These are phyloP conservation scores for Rhagonycha lutea DNA, from an alignment of 2,888 invertebrate genomes.

Conservation along the genomic window DNA sequence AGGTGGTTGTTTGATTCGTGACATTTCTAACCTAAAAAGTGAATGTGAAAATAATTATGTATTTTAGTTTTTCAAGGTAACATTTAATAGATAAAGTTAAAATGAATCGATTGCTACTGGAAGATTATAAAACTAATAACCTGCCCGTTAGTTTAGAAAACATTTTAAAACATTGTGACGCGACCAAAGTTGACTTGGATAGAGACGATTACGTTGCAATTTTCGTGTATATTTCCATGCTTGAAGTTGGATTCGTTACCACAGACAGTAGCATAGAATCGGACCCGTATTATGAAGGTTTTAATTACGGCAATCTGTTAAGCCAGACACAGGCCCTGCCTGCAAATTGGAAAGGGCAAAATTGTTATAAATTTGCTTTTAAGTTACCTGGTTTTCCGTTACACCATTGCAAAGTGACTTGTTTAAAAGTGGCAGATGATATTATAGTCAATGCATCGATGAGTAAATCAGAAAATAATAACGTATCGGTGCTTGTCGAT, in stretches of 20 bases:
- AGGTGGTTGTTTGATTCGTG: slow-evolving; percentile 5
- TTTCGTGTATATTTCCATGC: slow-evolving; percentile 49
- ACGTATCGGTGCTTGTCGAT: slow-evolving; percentile 42
- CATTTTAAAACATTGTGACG: slow-evolving; percentile 33
- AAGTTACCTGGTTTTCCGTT: slow-evolving; percentile 38
- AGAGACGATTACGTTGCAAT: slow-evolving; percentile 46
- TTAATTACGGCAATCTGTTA: slow-evolving; percentile 42
- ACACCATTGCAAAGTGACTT: slow-evolving; percentile 40
- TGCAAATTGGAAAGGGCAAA: slow-evolving; percentile 39
- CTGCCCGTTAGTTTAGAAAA: slow-evolving; percentile 45
- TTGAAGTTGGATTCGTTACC: slow-evolving; percentile 51
- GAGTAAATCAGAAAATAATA: slow-evolving; percentile 32
- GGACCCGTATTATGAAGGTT: slow-evolving; percentile 24
- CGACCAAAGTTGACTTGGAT: slow-evolving; percentile 16
- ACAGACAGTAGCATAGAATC: slow-evolving; percentile 28
- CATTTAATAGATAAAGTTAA: slow-evolving; percentile 36
- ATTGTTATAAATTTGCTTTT: slow-evolving; percentile 40
- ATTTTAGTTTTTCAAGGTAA: slow-evolving; percentile 4
- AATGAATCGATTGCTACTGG: slow-evolving; percentile 46
- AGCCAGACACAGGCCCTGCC: slow-evolving; percentile 35
- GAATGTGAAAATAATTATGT: background rate
- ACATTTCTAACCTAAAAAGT: background rate
- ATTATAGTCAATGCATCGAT: slow-evolving; percentile 48
- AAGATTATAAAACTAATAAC: slow-evolving; percentile 44
- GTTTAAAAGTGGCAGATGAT: slow-evolving; percentile 42